Percentiles rank a stretch among this genome's conserved stretches.
These are phyloP conservation scores for Rhynchotus rufescens DNA, from an alignment of 2,797 vertebrate species.

Conservation along the genomic window DNA sequence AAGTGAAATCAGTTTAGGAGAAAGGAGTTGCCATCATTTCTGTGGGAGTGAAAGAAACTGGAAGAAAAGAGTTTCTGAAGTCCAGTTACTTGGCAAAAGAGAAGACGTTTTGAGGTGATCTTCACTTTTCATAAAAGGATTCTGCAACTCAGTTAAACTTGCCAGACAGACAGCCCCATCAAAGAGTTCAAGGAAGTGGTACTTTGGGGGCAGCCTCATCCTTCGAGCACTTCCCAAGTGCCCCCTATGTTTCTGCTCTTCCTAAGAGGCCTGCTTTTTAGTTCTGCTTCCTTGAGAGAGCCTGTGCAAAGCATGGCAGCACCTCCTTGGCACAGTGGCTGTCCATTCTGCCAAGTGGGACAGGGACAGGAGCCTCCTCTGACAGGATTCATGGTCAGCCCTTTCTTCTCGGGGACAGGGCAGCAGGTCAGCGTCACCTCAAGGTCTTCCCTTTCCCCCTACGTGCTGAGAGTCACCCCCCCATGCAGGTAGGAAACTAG, in stretches of 20 bases:
- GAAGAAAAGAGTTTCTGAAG: background rate
- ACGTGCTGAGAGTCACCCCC: background rate
- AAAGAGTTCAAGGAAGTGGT: background rate
- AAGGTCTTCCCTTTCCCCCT: background rate
- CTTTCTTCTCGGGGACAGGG: background rate
- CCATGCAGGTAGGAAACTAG: background rate
- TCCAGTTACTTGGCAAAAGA: background rate
- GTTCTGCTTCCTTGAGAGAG: background rate
- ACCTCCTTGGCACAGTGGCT: background rate
- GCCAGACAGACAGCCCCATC: background rate
- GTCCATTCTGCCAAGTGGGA: background rate
- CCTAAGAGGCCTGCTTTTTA: background rate
- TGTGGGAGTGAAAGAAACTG: background rate
- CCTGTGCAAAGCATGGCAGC: rapidly evolving
- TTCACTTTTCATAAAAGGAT: background rate
- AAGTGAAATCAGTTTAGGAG: background rate
- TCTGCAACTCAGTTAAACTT: background rate
- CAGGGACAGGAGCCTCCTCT: background rate
- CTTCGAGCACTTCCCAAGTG: background rate
- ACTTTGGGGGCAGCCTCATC: background rate
- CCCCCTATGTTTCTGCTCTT: background rate
- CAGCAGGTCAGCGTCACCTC: background rate
- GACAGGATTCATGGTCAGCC: background rate
- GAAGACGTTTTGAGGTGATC: background rate
- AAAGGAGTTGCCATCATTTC: background rate